Conservation (phyloP, 2,797 vertebrate genomes). For the Bothrops alternatus region DNA sequence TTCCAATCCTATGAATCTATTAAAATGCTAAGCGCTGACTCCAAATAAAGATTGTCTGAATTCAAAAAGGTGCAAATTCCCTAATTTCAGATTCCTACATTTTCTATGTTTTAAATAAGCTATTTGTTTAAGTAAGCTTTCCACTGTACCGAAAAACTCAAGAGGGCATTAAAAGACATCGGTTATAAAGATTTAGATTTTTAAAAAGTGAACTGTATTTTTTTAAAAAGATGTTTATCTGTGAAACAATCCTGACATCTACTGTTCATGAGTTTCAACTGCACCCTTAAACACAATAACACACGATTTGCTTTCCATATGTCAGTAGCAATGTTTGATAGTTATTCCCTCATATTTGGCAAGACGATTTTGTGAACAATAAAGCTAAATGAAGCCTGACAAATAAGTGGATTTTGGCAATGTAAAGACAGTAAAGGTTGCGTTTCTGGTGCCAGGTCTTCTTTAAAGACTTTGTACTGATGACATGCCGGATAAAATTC, state of each 20-base stretch:
- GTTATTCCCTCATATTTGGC: neutral
- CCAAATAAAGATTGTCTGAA: too few relatives aligned
- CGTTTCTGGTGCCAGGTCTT: neutral
- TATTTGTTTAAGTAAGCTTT: neutral
- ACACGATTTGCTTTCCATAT: neutral
- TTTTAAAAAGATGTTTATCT: neutral
- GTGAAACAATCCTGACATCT: neutral
- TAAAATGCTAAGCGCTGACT: too few relatives aligned
- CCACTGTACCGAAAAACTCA: neutral
- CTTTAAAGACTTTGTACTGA: neutral
- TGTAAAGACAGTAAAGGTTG: neutral
- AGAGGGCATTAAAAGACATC: neutral
- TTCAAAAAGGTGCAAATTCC: too few relatives aligned
- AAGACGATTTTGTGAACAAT: neutral
- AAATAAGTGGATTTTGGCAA: neutral
- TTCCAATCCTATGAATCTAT: neutral
- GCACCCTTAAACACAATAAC: neutral
- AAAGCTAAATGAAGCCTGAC: neutral
- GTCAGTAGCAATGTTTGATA: neutral
- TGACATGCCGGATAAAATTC: neutral
- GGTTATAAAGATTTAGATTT: neutral
- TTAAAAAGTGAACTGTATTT: neutral
- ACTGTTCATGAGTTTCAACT: neutral
- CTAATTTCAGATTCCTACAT: neutral
- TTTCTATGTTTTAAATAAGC: neutral